These are phyloP conservation scores for Antheraea pernyi DNA, from an alignment of 1,140 invertebrate genomes.

Conservation along the genomic window DNA sequence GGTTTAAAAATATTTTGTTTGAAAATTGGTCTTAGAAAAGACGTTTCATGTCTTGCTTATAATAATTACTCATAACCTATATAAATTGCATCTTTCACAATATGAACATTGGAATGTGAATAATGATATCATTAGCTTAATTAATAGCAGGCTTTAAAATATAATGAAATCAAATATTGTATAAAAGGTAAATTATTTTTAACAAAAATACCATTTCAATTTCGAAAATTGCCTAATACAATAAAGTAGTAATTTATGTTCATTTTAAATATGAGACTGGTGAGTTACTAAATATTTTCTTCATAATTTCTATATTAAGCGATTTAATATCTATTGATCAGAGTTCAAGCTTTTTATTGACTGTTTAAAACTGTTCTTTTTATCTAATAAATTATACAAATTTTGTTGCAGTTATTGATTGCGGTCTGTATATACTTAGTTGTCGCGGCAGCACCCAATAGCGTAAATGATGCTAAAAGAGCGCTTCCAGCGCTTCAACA, in stretches of 20 bases:
- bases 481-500: constrained; percentile 40
- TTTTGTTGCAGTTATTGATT: constrained; percentile 15
- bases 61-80: too few relatives aligned
- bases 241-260: neutral
- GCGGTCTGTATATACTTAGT: neutral
- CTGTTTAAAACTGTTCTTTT: neutral
- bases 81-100: neutral
- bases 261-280: neutral
- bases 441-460: constrained; percentile 6
- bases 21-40: too few relatives aligned
- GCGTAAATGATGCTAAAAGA: neutral
- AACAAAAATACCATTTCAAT: neutral
- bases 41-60: too few relatives aligned
- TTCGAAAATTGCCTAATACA: neutral
- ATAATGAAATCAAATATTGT: neutral
- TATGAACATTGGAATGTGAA: neutral
- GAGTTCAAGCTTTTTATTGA: neutral
- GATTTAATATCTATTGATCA: too few relatives aligned
- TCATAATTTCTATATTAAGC: neutral
- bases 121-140: constrained; percentile 13
- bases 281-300: constrained; percentile 2
- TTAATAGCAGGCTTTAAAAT: neutral
- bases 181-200: neutral
- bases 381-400: neutral
- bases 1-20: too few relatives aligned